These are phyloP conservation scores for Etia nguti DNA, from an alignment of 2,113 vertebrate species.

Conservation along the genomic window DNA sequence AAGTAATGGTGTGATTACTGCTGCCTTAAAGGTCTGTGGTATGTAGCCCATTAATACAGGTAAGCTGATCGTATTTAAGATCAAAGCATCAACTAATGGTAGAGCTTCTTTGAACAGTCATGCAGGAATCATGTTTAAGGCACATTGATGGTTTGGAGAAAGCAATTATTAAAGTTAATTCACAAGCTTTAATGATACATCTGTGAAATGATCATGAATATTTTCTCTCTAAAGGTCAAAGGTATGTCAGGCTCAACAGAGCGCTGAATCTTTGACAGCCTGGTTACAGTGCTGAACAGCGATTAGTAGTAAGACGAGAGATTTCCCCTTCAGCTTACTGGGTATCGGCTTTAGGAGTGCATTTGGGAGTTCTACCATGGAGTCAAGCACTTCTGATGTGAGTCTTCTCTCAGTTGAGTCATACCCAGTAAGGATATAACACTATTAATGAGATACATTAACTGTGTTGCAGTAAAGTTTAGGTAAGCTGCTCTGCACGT, in stretches of 20 bases:
- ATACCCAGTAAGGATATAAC: background rate
- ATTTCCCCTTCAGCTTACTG: background rate
- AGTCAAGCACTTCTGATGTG: background rate
- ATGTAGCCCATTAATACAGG: too few relatives aligned
- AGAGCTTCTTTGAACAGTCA: too few relatives aligned
- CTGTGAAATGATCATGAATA: background rate
- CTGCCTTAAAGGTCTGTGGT: too few relatives aligned
- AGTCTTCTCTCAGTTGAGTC: background rate
- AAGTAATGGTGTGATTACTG: too few relatives aligned
- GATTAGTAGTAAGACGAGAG: rapidly evolving
- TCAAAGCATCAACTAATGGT: too few relatives aligned
- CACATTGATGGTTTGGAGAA: too few relatives aligned
- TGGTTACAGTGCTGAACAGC: background rate
- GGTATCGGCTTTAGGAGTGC: rapidly evolving
- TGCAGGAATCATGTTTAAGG: too few relatives aligned
- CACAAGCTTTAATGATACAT: background rate
- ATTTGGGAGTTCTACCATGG: background rate
- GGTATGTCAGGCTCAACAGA: rapidly evolving
- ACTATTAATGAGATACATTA: background rate
- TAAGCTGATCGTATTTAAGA: too few relatives aligned
- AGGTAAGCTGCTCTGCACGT: background rate
- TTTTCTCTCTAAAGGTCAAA: rapidly evolving
- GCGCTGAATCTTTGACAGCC: rapidly evolving
- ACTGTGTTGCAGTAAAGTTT: too few relatives aligned
- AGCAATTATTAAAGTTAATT: too few relatives aligned